Conservation (phyloP, 2,797 vertebrate species). For the Chaetophractus vellerosus region DNA sequence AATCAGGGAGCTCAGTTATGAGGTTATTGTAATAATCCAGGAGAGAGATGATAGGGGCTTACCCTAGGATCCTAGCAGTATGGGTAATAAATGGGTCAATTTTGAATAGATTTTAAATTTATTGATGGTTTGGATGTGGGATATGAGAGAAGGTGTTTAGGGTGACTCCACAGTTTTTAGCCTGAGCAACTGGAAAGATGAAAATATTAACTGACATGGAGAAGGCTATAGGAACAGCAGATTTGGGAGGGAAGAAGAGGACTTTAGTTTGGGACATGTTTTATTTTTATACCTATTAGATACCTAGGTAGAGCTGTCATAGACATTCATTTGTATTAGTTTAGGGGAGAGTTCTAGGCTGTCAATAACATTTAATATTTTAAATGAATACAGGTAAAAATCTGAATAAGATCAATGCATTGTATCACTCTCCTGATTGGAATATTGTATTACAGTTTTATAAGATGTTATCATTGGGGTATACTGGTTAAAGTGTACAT, state of each 20-base stretch:
- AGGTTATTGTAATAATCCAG: background rate
- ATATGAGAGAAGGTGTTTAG: background rate
- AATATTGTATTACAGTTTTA: background rate
- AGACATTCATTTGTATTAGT: background rate
- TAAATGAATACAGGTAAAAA: slow-evolving; percentile 21
- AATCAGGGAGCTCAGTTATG: background rate
- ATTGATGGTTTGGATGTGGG: background rate
- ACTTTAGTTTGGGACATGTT: slow-evolving; percentile 8
- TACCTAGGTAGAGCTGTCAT: background rate
- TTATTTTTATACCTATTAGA: slow-evolving; percentile 9
- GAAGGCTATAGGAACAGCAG: slow-evolving; percentile 20
- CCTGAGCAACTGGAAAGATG: background rate
- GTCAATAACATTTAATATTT: slow-evolving; percentile 26
- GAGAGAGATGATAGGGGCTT: background rate
- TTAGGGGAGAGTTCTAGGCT: background rate
- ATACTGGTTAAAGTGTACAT: background rate
- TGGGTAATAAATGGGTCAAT: background rate
- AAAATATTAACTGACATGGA: background rate
- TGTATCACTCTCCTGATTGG: background rate
- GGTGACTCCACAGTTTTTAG: background rate
- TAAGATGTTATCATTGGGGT: background rate
- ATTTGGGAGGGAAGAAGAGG: background rate
- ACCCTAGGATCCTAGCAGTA: background rate
- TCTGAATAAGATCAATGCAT: background rate
- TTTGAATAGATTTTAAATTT: slow-evolving; percentile 45